Base-by-base conservation (phyloP, 1,140 invertebrate species). In the Andricus grossulariae region DNA sequence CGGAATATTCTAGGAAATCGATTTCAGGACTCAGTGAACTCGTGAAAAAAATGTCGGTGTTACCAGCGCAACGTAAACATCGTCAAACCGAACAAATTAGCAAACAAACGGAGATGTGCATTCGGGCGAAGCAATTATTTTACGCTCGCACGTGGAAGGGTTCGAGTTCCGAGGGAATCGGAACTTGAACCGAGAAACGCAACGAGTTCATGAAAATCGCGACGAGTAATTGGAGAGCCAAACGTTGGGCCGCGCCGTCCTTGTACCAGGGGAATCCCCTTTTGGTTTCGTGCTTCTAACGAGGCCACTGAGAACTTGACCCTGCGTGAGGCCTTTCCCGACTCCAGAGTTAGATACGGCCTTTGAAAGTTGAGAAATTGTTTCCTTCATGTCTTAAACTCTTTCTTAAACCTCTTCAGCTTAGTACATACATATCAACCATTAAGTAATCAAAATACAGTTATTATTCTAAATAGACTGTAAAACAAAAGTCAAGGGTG, bases 121-220 rank as follows among this genome's bases (percentile, higher is more conserved):
- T 50, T 76, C 74, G 72, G 55, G 57, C 54, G 72, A 50, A 80
- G 72, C 78, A 80, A 80, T 80, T 79, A 79, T 72, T 66, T 66
- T 66, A 66, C 60, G 60, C 60, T 66, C 32, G 60, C 25, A 66
- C 60, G 60, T 66, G 60, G 60, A 66, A 66, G 60, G 60, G 60
- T 39, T 66, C 60, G 60, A 25, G 60, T 66, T 66, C 60, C 39
- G 25, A 66, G 60, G 60, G 60, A 66, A 66, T 66, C 39, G 60
- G 60, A 66, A 66, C 60, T 66, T 66, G 60, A 66, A 25, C 60
- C 60, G 25, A 66, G 60, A 21, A 66, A 66, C 60, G 32, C 60
- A 66, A 66, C 60, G 39, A 45, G 60, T 66, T 66, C 32, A 32
- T 66, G 60, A 66, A 66, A 66, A 66, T 66, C 32, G 60, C 60